Evolutionary conservation across 1,140 invertebrate species (phyloP), one percentile per base, ranked within the genome.

Genomic region (Drosophila arawakana): DNA sequence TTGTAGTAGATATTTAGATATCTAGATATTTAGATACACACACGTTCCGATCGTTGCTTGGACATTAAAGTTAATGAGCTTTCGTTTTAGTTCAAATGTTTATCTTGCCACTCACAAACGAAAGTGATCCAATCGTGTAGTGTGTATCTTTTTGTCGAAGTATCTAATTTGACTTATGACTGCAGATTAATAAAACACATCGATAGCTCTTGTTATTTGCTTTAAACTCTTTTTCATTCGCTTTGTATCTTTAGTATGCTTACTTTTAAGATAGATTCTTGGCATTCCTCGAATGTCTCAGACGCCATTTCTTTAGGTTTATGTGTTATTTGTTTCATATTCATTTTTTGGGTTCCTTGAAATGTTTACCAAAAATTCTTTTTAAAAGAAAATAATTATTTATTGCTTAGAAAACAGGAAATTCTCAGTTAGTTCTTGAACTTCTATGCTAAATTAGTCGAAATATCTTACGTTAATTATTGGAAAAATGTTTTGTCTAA

Each of bases 31-130:
- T 21, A 54, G 15, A 54, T 34, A 52, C 25, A 44, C 15, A 35
- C 4, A 52, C 25, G 59, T 86, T 86, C 88, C 83, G 76, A 73
- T 21, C 18, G 18, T 2, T 55, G 60, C 39, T 83, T 83, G 55
- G 47, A 82, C 79, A 82, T 79, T 68, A 66, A 76, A 74, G 46
- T 88, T 80, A 80, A 86, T 86, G 76, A 83, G 81, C 82, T 86
- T 86, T 86, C 73, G 62, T 70, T 62, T 54, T 54, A 44, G 25
- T 76, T 69, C 39, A 46, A 73, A 69, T 86, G 69, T 88, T 88
- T 88, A 69, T 75, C 71, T 74, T 15, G 43, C 41, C 25, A 30
- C 25, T 30, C 25, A 5, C 4, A 30, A 54, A 76, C 63, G 72
- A 88, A 80, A 82, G 78, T 86, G 73, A 59, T 50, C 66, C 47